Conservation (phyloP, 2,797 vertebrate species). For the Ispidina picta region DNA sequence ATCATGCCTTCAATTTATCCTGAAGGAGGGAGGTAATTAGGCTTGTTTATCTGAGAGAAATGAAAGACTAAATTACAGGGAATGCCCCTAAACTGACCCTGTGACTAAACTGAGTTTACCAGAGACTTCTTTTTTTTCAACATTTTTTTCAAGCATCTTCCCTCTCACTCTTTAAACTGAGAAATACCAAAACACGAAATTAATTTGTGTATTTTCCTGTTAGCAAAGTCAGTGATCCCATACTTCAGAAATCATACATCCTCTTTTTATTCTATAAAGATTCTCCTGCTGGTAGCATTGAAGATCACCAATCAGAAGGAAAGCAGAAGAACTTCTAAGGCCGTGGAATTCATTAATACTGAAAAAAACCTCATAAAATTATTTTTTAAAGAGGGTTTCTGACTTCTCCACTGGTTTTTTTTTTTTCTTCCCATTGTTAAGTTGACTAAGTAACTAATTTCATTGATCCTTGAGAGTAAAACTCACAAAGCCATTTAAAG, state of each 20-base stretch:
- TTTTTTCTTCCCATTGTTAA: neutral
- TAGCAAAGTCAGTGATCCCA: conserved; percentile 28
- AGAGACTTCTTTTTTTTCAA: neutral
- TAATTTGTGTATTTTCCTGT: neutral
- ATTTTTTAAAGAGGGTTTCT: neutral
- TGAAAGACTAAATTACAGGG: conserved; percentile 39
- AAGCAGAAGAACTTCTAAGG: neutral
- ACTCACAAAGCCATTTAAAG: conserved; percentile 64
- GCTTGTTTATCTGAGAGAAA: conserved; percentile 45
- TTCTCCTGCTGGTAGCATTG: neutral
- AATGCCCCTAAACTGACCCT: conserved; percentile 25
- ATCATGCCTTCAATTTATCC: conserved; percentile 36
- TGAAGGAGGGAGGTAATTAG: conserved; percentile 63
- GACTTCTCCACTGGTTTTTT: conserved; percentile 21
- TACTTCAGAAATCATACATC: neutral
- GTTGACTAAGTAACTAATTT: conserved; percentile 49
- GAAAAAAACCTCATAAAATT: neutral
- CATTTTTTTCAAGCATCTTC: neutral
- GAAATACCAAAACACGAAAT: neutral
- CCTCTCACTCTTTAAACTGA: neutral
- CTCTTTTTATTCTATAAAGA: neutral
- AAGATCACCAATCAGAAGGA: neutral
- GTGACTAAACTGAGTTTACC: neutral
- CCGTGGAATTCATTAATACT: neutral
- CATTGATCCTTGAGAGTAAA: conserved; percentile 44